These are phyloP conservation scores for Aegotheles bennettii DNA, from an alignment of 2,113 vertebrate genomes.

Conservation along the genomic window DNA sequence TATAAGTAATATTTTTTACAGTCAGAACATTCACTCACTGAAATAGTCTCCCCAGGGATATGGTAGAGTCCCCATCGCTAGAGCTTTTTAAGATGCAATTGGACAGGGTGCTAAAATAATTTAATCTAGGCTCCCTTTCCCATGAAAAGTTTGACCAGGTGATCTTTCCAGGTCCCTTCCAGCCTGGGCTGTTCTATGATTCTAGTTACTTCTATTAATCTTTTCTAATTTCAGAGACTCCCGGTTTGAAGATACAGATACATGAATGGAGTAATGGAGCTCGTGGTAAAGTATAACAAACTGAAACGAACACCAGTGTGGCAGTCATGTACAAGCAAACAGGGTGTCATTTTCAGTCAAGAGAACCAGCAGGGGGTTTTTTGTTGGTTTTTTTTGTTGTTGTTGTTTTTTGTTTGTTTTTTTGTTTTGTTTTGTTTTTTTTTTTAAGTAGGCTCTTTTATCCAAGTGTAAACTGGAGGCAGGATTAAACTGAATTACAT, in stretches of 20 bases:
- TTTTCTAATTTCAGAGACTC: neutral
- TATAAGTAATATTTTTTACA: neutral
- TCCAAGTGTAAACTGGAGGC: neutral
- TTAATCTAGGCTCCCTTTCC: neutral
- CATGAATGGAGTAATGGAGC: neutral
- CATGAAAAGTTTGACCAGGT: neutral
- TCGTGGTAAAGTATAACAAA: neutral
- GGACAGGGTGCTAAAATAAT: neutral
- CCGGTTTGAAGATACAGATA: neutral
- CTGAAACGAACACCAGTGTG: neutral
- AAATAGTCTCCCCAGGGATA: neutral
- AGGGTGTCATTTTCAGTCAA: neutral
- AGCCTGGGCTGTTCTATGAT: neutral
- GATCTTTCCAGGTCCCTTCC: neutral
- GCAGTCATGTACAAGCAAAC: accelerated
- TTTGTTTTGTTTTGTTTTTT: too few relatives aligned
- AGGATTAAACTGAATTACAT: neutral
- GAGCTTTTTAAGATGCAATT: neutral
- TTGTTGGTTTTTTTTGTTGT: too few relatives aligned
- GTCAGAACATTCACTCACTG: neutral
- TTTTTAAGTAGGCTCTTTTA: neutral
- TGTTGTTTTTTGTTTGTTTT: too few relatives aligned
- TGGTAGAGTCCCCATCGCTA: too few relatives aligned
- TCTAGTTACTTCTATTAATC: neutral
- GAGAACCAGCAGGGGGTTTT: too few relatives aligned